A percentile compares a stretch with the other conserved stretches of the same genome.
These are phyloP conservation scores for Pseudochirops cupreus DNA, from an alignment of 2,797 vertebrate species.

Conservation along the genomic window DNA sequence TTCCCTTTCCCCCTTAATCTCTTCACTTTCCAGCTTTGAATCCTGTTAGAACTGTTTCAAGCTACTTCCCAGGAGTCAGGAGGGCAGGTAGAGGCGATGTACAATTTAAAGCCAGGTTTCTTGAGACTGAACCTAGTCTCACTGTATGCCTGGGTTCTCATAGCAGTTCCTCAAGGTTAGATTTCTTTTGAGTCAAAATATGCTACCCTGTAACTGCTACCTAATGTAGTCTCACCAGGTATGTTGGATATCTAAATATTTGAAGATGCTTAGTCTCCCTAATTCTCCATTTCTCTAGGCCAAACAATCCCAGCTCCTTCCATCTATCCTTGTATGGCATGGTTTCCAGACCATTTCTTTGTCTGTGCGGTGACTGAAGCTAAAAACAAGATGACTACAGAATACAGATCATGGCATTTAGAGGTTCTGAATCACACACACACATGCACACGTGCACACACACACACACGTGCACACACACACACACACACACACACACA, in stretches of 20 bases:
- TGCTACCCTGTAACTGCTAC: not conserved
- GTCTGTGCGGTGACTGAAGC: not conserved
- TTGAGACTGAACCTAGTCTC: not conserved
- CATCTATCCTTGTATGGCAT: not conserved
- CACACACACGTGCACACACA: not conserved
- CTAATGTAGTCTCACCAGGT: not conserved
- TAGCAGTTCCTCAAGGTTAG: not conserved
- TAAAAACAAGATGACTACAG: not conserved
- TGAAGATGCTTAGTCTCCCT: not conserved
- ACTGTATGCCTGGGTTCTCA: not conserved
- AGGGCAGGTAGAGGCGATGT: too few relatives aligned
- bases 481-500: not conserved
- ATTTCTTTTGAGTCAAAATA: not conserved
- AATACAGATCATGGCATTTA: not conserved
- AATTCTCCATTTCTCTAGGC: not conserved
- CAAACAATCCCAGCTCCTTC: not conserved
- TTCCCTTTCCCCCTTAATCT: not conserved
- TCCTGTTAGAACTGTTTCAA: not conserved
- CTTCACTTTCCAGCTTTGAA: not conserved
- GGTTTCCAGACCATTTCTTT: not conserved
- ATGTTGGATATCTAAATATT: not conserved
- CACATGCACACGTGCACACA: not conserved
- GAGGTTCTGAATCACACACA: not conserved
- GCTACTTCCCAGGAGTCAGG: not conserved
- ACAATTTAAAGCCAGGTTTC: not conserved